These are phyloP conservation scores for Brachionus calyciflorus DNA, from an alignment of 1,140 invertebrate genomes.

Conservation along the genomic window DNA sequence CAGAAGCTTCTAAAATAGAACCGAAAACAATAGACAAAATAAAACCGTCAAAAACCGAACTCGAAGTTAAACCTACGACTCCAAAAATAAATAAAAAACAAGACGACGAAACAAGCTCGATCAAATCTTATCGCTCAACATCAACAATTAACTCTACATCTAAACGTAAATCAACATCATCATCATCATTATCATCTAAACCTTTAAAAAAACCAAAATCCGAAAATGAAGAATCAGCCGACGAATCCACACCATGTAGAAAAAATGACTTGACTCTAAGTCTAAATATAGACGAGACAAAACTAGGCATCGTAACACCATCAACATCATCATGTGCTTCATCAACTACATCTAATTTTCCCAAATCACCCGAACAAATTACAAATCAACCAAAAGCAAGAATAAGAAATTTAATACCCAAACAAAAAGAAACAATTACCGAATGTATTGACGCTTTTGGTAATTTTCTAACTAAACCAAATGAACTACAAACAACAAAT, in stretches of 20 bases:
- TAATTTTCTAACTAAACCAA: constrained; percentile 10
- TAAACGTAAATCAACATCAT: background rate
- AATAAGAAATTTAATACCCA: background rate
- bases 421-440: background rate
- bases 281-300: constrained; percentile 13
- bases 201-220: background rate
- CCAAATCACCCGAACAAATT: background rate
- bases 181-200: background rate
- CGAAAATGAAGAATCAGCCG: background rate
- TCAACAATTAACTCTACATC: background rate
- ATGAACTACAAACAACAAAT: background rate
- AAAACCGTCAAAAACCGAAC: too few relatives aligned
- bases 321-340: background rate
- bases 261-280: background rate
- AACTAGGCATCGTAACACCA: constrained; percentile 14
- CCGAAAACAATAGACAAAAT: too few relatives aligned
- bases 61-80: background rate
- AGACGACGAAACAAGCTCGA: background rate
- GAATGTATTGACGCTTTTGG: background rate
- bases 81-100: background rate
- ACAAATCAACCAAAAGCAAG: background rate
- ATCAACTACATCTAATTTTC: background rate
- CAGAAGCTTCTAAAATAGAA: too few relatives aligned
- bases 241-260: background rate
- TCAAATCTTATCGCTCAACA: background rate